phyloP scores from a whole-genome alignment of 2,888 invertebrate genomes.

The Vanessa cardui region DNA sequence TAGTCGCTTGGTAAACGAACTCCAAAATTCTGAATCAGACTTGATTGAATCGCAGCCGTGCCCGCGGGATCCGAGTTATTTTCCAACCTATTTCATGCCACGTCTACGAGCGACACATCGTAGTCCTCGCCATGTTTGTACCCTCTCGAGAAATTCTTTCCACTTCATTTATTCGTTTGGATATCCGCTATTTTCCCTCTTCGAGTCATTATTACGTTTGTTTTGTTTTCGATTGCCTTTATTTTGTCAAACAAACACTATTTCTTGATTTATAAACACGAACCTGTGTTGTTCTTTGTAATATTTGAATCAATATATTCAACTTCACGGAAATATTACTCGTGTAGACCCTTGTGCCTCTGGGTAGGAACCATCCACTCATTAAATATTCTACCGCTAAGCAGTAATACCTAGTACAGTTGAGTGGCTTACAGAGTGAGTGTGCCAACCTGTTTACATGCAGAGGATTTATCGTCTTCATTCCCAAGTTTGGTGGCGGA shows the following conservation, averaged over 20 bases:
- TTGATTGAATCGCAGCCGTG: conserved; percentile 79
- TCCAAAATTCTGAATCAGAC: conserved; percentile 78
- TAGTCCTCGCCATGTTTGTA: conserved; percentile 62
- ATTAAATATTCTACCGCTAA: no score
- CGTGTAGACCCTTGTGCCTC: no score
- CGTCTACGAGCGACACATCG: conserved; percentile 56
- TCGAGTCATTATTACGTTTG: conserved; percentile 41
- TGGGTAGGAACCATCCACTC: no score
- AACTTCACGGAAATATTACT: no score
- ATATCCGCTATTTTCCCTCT: conserved; percentile 41
- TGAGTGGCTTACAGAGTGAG: no score
- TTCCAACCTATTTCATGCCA: conserved; percentile 77
- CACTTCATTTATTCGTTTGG: conserved; percentile 78
- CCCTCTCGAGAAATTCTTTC: conserved; percentile 75
- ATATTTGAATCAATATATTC: not conserved
- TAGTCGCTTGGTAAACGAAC: conserved; percentile 75
- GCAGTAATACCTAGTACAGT: no score
- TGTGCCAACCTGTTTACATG: no score
- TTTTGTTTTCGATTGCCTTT: conserved; percentile 38
- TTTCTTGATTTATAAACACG: not conserved
- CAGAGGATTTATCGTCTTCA: no score
- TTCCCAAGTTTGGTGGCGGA: no score
- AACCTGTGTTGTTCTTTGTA: not conserved
- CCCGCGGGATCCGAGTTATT: conserved; percentile 78
- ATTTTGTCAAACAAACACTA: conserved; percentile 16